These are phyloP conservation scores for Suricata suricatta DNA, from an alignment of 2,113 vertebrate species.

Conservation along the genomic window DNA sequence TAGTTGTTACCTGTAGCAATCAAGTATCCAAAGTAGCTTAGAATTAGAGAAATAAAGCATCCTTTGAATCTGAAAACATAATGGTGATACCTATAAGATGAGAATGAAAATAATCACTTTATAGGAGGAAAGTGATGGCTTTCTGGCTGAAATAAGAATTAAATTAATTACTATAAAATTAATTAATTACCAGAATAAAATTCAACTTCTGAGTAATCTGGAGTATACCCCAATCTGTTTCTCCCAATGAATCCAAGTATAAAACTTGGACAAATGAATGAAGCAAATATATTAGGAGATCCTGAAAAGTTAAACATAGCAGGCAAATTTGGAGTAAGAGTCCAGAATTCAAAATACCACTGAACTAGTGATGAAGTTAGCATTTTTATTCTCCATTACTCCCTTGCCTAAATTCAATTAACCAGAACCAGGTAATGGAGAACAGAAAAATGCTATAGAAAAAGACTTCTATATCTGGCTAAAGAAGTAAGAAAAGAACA, in stretches of 20 bases:
- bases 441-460: not conserved
- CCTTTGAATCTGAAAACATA: not conserved
- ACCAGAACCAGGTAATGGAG: not conserved
- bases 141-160: not conserved
- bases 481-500: not conserved
- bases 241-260: not conserved
- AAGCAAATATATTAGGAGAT: not conserved
- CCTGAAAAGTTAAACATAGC: not conserved
- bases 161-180: not conserved
- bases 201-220: not conserved
- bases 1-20: not conserved
- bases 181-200: not conserved
- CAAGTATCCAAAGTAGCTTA: not conserved
- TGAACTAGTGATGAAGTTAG: not conserved
- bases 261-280: not conserved
- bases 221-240: not conserved
- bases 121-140: not conserved
- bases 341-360: not conserved
- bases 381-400: not conserved
- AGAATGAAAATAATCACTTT: not conserved
- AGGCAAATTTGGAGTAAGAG: not conserved
- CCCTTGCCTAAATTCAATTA: not conserved
- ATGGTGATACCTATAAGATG: not conserved
- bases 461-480: not conserved
- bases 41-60: not conserved